Conservation (phyloP, 2,113 vertebrate species). For the Himantopus leucocephalus region DNA sequence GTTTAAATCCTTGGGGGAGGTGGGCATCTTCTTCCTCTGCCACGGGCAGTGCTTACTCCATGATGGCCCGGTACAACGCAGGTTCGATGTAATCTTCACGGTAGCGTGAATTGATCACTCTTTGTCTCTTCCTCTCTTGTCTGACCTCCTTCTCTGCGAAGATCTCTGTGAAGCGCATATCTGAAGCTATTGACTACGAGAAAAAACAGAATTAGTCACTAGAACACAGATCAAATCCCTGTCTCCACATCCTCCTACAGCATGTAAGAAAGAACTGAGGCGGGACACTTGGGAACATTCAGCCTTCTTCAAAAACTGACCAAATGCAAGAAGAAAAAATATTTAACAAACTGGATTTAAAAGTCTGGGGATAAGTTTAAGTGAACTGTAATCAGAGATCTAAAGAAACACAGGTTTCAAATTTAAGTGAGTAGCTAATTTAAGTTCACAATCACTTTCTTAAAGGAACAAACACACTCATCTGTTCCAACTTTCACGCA, state of each 20-base stretch:
- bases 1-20: conserved; percentile 63
- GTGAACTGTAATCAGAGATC: neutral
- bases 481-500: neutral
- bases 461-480: neutral
- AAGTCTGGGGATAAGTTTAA: neutral
- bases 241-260: neutral
- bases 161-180: conserved; percentile 97
- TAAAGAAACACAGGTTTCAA: neutral
- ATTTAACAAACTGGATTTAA: neutral
- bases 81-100: conserved; percentile 96
- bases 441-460: neutral
- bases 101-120: conserved; percentile 96
- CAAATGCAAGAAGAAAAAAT: neutral
- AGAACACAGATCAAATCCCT: neutral
- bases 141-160: conserved; percentile 90
- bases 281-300: neutral
- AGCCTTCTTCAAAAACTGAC: neutral
- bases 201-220: neutral
- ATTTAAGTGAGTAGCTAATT: neutral
- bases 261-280: neutral
- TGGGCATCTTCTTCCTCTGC: conserved; percentile 50
- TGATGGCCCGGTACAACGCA: conserved; percentile 91
- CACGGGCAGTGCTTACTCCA: conserved; percentile 84
- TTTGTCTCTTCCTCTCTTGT: conserved; percentile 91
- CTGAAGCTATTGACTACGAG: conserved; percentile 91